Percentiles rank a stretch among this genome's conserved stretches.
phyloP scores from a whole-genome alignment of 2,113 vertebrate species.

The Eretmochelys imbricata region DNA sequence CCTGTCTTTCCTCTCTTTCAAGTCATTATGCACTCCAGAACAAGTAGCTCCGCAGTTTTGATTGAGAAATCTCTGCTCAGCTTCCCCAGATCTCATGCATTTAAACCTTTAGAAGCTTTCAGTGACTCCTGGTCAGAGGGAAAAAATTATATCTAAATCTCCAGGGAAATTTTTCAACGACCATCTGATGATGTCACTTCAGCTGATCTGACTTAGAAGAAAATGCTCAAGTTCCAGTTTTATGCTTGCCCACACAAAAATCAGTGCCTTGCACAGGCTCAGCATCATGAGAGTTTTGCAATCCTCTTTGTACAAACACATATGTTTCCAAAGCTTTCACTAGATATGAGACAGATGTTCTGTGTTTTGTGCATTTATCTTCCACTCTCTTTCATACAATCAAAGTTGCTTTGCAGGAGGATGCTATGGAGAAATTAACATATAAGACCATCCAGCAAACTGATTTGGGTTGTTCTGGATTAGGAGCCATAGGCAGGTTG shows the following conservation, averaged over 20 bases:
- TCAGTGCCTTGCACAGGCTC: not conserved
- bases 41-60: not conserved
- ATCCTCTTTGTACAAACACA: constrained; percentile 26
- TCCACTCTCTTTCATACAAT: not conserved
- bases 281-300: constrained; percentile 31
- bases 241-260: constrained; percentile 38
- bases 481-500: not conserved
- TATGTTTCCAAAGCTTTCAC: constrained; percentile 42
- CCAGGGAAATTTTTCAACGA: constrained; percentile 24
- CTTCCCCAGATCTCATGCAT: constrained; percentile 10
- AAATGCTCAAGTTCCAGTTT: constrained; percentile 36
- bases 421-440: not conserved
- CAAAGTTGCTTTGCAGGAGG: constrained; percentile 3
- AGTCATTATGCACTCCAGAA: not conserved
- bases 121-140: constrained; percentile 12
- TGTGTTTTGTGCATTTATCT: not conserved
- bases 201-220: constrained; percentile 11
- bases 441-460: not conserved
- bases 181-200: constrained; percentile 45
- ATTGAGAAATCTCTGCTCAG: not conserved
- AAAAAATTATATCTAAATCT: constrained; percentile 23
- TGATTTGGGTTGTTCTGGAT: not conserved
- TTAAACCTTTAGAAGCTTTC: constrained; percentile 3
- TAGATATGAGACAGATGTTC: constrained; percentile 47
- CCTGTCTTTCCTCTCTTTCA: not conserved